Evolutionary conservation across 2,113 vertebrate species (phyloP).

Genomic region (Sprattus sprattus): DNA sequence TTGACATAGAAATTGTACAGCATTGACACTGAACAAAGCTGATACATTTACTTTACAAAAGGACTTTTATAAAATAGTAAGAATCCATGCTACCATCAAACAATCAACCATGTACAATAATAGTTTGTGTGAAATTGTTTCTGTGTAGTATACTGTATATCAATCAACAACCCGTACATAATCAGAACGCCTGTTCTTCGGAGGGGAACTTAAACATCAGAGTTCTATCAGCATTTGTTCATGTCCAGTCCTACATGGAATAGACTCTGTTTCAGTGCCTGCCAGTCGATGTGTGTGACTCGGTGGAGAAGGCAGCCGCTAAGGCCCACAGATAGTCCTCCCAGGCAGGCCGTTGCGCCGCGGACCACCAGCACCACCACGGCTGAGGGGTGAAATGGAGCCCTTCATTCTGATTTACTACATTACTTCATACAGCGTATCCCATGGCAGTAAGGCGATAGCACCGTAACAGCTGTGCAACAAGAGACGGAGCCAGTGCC

Average conservation of each 20-base stretch:
- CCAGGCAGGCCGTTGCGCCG: too few relatives aligned
- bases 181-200: background rate
- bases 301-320: too few relatives aligned
- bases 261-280: background rate
- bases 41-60: too few relatives aligned
- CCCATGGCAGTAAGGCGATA: constrained; percentile 55
- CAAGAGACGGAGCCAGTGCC: constrained; percentile 45
- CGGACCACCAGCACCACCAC: background rate
- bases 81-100: too few relatives aligned
- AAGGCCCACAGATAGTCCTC: too few relatives aligned
- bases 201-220: background rate
- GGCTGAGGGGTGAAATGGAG: background rate
- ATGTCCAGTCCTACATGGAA: background rate
- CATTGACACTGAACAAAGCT: background rate
- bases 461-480: constrained; percentile 60
- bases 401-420: background rate
- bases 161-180: background rate
- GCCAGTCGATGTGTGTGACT: background rate
- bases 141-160: too few relatives aligned
- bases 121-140: too few relatives aligned
- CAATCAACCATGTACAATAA: too few relatives aligned
- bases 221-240: background rate
- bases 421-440: background rate
- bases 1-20: background rate
- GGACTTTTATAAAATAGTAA: too few relatives aligned